Conservation (phyloP, 2,797 vertebrate genomes). For the Coendou prehensilis region DNA sequence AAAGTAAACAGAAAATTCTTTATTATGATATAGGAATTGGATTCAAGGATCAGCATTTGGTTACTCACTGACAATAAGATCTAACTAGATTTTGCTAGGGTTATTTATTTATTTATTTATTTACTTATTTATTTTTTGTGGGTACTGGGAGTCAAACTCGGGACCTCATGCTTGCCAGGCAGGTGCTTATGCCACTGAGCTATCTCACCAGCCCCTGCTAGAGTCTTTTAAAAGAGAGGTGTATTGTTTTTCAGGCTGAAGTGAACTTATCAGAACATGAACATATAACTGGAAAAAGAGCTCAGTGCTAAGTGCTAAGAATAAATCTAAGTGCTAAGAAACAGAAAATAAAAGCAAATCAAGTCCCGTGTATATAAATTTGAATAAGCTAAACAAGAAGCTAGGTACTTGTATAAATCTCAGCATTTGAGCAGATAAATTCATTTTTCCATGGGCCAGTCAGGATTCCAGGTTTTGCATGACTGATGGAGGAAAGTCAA, state of each 20-base stretch:
- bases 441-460: not conserved
- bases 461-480: not conserved
- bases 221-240: not conserved
- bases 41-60: not conserved
- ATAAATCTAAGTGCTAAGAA: not conserved
- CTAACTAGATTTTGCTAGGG: not conserved
- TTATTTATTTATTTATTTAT: no score
- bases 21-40: not conserved
- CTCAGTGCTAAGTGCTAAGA: not conserved
- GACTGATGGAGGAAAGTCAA: not conserved
- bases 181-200: no score
- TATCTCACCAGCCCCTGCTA: no score
- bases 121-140: no score
- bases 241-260: not conserved
- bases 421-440: not conserved
- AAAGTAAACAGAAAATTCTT: not conserved
- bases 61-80: not conserved
- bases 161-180: no score
- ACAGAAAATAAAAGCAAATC: not conserved
- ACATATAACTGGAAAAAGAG: not conserved
- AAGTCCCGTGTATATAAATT: not conserved
- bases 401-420: not conserved
- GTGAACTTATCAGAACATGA: not conserved
- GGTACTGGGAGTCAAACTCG: no score
- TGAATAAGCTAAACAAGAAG: conserved; percentile 2